Evolutionary conservation across 2,888 invertebrate species (phyloP).

Genomic region (Altica lythri): DNA sequence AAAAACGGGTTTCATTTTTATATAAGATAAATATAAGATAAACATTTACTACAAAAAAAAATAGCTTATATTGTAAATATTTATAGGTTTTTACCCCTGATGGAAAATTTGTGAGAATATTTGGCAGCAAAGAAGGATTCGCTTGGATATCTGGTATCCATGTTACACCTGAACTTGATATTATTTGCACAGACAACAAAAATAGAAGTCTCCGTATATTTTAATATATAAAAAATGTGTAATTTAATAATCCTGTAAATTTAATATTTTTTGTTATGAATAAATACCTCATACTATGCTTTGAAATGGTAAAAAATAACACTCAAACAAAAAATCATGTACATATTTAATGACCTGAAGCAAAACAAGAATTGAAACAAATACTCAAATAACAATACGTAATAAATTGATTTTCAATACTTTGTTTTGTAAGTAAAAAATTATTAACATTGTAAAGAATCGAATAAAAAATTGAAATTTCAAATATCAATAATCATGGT

Average conservation of each 20-base stretch:
- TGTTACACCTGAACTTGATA: conserved; percentile 65
- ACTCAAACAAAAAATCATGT: conserved; percentile 3
- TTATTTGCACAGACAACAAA: conserved; percentile 67
- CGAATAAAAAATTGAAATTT: too few species aligned
- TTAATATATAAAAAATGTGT: conserved; percentile 43
- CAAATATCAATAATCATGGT: too few species aligned
- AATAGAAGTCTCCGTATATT: conserved; percentile 59
- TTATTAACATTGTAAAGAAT: too few species aligned
- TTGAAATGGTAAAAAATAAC: not conserved
- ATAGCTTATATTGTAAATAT: too few species aligned
- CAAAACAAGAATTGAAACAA: not conserved
- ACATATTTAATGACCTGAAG: conserved; percentile 5
- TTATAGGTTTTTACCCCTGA: conserved; percentile 73
- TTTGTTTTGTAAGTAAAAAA: too few species aligned
- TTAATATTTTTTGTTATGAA: too few species aligned
- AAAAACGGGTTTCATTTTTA: too few species aligned
- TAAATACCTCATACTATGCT: not conserved
- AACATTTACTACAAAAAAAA: too few species aligned
- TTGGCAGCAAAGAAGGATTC: conserved; percentile 64
- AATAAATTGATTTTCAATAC: too few species aligned
- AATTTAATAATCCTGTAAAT: too few species aligned
- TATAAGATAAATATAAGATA: too few species aligned
- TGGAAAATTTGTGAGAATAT: conserved; percentile 69
- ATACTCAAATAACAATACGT: not conserved
- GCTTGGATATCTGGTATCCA: conserved; percentile 73